Evolutionary conservation across 1,140 invertebrate genomes (phyloP).

Genomic region (Pentalonia nigronervosa): DNA sequence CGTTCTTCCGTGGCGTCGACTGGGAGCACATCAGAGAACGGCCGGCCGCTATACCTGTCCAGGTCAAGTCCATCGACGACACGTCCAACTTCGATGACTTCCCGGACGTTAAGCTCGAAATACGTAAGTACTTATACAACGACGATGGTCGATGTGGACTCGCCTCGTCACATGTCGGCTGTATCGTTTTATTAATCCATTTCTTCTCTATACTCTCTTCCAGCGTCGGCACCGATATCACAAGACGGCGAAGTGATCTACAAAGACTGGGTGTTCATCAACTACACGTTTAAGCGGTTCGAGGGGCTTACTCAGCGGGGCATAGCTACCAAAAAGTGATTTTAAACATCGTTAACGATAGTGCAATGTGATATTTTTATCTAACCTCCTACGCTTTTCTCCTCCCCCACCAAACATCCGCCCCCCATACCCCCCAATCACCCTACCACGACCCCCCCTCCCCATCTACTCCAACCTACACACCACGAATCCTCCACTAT

Average conservation of each 20-base stretch:
- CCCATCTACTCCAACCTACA: background rate
- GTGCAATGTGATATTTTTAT: constrained; percentile 57
- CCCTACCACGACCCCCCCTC: too few relatives aligned
- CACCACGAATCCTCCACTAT: background rate
- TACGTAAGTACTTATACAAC: constrained; percentile 78
- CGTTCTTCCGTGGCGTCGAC: constrained; percentile 92
- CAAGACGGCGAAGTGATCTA: constrained; percentile 85
- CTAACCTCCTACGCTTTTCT: constrained; percentile 35
- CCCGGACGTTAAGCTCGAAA: constrained; percentile 97
- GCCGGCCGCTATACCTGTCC: constrained; percentile 95
- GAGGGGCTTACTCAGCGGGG: constrained; percentile 92
- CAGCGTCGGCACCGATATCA: constrained; percentile 81
- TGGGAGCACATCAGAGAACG: constrained; percentile 96
- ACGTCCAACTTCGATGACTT: constrained; percentile 99
- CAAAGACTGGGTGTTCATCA: constrained; percentile 99
- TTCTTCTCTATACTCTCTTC: constrained; percentile 60
- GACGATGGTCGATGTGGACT: background rate
- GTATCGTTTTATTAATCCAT: background rate
- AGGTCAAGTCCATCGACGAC: constrained; percentile 93
- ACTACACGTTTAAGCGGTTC: constrained; percentile 99
- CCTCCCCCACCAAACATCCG: background rate
- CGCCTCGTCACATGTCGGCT: background rate
- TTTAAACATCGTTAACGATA: constrained; percentile 49
- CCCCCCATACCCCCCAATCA: background rate
- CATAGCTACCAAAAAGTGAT: constrained; percentile 77